phyloP scores from a whole-genome alignment of 2,113 vertebrate species.

The Buteo buteo region DNA sequence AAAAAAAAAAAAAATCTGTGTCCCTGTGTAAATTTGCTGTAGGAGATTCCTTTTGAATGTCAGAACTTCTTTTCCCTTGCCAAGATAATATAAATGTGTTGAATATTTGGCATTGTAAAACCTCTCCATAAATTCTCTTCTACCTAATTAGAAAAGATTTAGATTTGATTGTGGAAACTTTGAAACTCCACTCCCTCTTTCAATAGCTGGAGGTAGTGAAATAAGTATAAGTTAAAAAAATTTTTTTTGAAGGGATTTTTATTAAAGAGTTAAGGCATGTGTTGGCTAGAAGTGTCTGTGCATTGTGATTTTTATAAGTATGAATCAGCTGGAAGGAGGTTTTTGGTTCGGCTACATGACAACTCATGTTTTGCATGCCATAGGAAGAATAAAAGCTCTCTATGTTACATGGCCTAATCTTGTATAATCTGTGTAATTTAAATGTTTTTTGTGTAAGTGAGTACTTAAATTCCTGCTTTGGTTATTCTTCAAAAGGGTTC shows the following conservation, averaged over 20 bases:
- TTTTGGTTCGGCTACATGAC: not conserved
- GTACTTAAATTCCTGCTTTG: not conserved
- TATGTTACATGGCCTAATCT: not conserved
- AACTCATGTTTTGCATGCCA: not conserved
- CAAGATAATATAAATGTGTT: not conserved
- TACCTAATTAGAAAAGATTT: conserved; percentile 38
- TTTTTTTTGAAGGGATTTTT: not conserved
- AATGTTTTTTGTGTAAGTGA: not conserved
- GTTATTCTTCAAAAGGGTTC: not conserved
- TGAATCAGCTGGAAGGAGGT: conserved; percentile 25
- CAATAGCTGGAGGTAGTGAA: conserved; percentile 48
- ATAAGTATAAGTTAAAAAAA: not conserved
- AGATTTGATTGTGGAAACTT: conserved; percentile 34
- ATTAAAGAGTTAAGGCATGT: not conserved
- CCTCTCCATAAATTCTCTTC: not conserved
- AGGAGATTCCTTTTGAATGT: conserved; percentile 20
- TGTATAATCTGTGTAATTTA: conserved; percentile 43
- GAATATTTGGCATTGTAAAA: conserved; percentile 16
- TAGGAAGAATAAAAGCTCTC: not conserved
- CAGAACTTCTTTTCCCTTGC: conserved; percentile 19
- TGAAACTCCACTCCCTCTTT: conserved; percentile 12
- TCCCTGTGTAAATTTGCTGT: not conserved
- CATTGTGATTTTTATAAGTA: not conserved
- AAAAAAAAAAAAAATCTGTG: not conserved
- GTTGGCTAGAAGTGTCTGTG: conserved; percentile 13